These are phyloP conservation scores for Endomychus coccineus DNA, from an alignment of 2,888 invertebrate species.

Conservation along the genomic window DNA sequence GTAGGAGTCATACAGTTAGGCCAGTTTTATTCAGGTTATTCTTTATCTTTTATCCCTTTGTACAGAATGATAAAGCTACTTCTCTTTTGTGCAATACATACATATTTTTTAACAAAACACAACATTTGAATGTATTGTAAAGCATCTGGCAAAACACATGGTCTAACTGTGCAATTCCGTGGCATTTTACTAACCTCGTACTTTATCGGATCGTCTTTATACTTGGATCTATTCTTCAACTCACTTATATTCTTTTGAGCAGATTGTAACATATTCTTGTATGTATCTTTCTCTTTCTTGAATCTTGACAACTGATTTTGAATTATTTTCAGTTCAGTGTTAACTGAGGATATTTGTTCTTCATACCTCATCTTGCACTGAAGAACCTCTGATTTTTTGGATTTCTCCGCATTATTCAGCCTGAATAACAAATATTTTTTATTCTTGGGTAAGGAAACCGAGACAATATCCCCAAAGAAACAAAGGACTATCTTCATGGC, in stretches of 20 bases:
- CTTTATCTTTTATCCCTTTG: too few relatives aligned
- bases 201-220: conserved; percentile 35
- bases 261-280: conserved; percentile 81
- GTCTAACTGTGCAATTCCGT: not conserved
- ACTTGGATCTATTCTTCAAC: conserved; percentile 51
- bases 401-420: conserved; percentile 57
- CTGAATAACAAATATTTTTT: too few relatives aligned
- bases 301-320: conserved; percentile 75
- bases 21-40: too few relatives aligned
- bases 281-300: conserved; percentile 80
- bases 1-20: too few relatives aligned
- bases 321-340: conserved; percentile 74
- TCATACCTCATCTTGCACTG: conserved; percentile 80
- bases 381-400: conserved; percentile 68
- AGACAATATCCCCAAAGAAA: too few relatives aligned
- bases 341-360: conserved; percentile 70
- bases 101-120: too few relatives aligned
- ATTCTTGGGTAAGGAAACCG: too few relatives aligned
- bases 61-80: too few relatives aligned
- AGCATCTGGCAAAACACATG: not conserved
- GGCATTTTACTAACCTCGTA: conserved; percentile 20
- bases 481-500: too few relatives aligned
- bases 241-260: conserved; percentile 79
- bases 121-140: too few relatives aligned
- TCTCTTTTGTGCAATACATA: too few relatives aligned